phyloP scores from a whole-genome alignment of 2,113 vertebrate genomes.

The Podocnemis expansa region DNA sequence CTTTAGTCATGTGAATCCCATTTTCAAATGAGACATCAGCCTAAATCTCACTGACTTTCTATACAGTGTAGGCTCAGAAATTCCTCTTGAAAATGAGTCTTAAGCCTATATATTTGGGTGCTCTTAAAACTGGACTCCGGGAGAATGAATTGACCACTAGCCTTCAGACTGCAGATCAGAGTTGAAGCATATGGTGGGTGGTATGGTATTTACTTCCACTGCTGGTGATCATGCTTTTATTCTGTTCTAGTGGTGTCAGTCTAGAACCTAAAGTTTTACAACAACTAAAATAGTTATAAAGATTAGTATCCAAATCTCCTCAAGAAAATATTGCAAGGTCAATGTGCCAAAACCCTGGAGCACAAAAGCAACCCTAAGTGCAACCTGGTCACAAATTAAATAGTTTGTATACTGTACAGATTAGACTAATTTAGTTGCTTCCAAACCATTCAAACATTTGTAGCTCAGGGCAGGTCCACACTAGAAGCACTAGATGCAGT shows the following conservation, averaged over 20 bases:
- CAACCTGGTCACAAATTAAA: background rate
- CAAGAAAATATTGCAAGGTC: background rate
- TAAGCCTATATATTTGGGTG: background rate
- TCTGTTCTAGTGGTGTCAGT: background rate
- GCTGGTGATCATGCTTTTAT: background rate
- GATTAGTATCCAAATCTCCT: background rate
- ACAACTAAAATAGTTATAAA: background rate
- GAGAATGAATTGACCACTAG: background rate
- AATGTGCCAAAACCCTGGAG: background rate
- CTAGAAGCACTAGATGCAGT: no score
- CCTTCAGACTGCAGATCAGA: background rate
- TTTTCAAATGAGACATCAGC: background rate
- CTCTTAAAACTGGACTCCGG: background rate
- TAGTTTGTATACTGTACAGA: background rate
- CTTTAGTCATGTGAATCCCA: background rate
- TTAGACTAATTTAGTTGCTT: background rate
- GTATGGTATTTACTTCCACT: background rate
- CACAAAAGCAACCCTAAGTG: fast-evolving
- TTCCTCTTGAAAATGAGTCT: background rate
- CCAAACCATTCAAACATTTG: fast-evolving
- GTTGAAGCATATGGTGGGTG: background rate
- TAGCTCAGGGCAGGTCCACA: background rate
- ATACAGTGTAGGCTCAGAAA: background rate
- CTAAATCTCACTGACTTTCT: background rate
- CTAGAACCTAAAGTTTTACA: background rate